Percentiles rank a stretch among this genome's conserved stretches.
These are phyloP conservation scores for Pseudotriccus pelzelni DNA, from an alignment of 2,797 vertebrate genomes.

Conservation along the genomic window DNA sequence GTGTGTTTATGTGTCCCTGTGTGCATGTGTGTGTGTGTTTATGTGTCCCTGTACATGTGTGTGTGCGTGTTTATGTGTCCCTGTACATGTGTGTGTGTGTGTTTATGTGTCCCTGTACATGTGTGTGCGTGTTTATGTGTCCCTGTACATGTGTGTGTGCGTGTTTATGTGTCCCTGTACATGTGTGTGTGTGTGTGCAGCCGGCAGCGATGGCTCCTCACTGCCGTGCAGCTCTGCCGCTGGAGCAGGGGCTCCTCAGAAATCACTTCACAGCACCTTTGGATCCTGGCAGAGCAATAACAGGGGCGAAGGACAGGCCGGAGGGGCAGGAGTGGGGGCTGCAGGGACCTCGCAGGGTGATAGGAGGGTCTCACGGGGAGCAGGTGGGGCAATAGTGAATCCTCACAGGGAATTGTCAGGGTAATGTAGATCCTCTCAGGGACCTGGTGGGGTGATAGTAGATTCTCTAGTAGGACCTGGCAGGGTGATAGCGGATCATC, in stretches of 20 bases:
- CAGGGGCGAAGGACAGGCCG: no score
- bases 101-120: neutral
- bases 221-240: neutral
- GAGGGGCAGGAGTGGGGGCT: no score
- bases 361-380: neutral
- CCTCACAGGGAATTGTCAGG: fast-evolving
- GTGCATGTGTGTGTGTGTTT: neutral
- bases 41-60: neutral
- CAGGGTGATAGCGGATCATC: neutral
- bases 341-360: fast-evolving
- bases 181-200: neutral
- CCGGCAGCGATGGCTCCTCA: neutral
- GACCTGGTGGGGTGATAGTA: neutral
- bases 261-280: neutral
- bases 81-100: neutral
- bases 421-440: no score
- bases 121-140: no score
- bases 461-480: neutral
- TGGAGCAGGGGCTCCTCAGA: neutral
- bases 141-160: no score
- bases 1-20: neutral
- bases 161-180: no score
- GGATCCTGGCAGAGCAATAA: neutral
- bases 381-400: fast-evolving
- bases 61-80: neutral